A percentile compares a stretch with the other conserved stretches of the same genome.
Evolutionary conservation across 2,797 vertebrate genomes (phyloP).

Genomic region (Peromyscus aztecus): DNA sequence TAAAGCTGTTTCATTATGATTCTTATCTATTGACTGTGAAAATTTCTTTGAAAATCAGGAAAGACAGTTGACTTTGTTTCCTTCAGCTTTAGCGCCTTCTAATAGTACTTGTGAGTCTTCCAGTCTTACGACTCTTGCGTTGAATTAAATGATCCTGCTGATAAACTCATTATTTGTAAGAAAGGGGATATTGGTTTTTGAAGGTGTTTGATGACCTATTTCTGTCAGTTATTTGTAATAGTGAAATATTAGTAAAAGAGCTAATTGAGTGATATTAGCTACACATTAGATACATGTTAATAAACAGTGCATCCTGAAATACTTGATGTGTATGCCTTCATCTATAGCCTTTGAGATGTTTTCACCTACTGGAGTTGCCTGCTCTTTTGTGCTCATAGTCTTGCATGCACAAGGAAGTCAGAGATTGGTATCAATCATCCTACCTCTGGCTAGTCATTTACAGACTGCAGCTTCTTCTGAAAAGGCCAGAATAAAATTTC

Average conservation of each 20-base stretch:
- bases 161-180: not conserved
- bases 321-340: not conserved
- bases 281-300: not conserved
- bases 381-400: not conserved
- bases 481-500: conserved; percentile 43
- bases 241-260: conserved; percentile 29
- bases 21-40: not conserved
- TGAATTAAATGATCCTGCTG: conserved; percentile 34
- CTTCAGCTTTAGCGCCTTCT: conserved; percentile 51
- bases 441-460: not conserved
- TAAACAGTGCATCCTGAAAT: not conserved
- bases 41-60: conserved; percentile 29
- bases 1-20: not conserved
- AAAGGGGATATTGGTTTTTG: not conserved
- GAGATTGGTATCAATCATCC: not conserved
- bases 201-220: conserved; percentile 24
- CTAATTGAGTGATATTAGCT: not conserved
- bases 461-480: conserved; percentile 27
- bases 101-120: conserved; percentile 16
- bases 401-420: not conserved
- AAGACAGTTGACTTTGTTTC: conserved; percentile 25
- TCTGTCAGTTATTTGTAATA: conserved; percentile 34
- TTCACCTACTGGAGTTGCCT: conserved; percentile 8
- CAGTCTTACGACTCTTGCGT: not conserved
- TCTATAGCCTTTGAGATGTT: conserved; percentile 17